Percentiles rank a stretch among this genome's conserved stretches.
These are phyloP conservation scores for Bactericera cockerelli DNA, from an alignment of 1,140 invertebrate genomes.

Conservation along the genomic window DNA sequence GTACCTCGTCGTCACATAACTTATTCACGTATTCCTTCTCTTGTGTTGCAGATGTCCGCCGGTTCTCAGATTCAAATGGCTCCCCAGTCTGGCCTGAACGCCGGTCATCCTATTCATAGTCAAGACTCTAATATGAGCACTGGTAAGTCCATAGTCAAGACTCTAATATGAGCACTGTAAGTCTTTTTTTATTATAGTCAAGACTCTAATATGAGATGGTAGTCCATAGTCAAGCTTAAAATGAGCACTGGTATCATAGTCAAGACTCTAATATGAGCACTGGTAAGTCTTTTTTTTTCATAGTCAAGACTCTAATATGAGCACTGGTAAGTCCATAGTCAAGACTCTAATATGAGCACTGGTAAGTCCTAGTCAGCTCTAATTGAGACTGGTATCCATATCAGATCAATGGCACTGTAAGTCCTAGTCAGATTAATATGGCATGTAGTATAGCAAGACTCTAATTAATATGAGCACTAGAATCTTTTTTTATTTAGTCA, in stretches of 20 bases:
- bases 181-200: slow-evolving; percentile 4
- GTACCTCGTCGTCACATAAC: too few relatives aligned
- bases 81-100: slow-evolving; percentile 71
- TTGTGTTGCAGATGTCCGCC: slow-evolving; percentile 70
- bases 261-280: slow-evolving; percentile 93
- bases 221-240: too few relatives aligned
- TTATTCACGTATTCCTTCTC: not conserved
- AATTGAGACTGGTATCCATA: slow-evolving; percentile 91
- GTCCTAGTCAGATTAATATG: too few relatives aligned
- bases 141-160: slow-evolving; percentile 46
- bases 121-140: slow-evolving; percentile 93
- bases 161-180: too few relatives aligned
- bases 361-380: slow-evolving; percentile 40
- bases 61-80: slow-evolving; percentile 87
- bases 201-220: too few relatives aligned
- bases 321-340: slow-evolving; percentile 53
- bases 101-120: slow-evolving; percentile 67
- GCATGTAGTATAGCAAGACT: too few relatives aligned
- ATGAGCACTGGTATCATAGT: too few relatives aligned
- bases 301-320: slow-evolving; percentile 92
- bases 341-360: slow-evolving; percentile 91
- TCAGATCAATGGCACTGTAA: too few relatives aligned
- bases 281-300: slow-evolving; percentile 40
- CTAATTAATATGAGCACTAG: slow-evolving; percentile 90
- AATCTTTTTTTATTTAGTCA: too few relatives aligned